Evolutionary conservation across 2,113 vertebrate species (phyloP), one percentile per base, ranked within the genome.

Genomic region (Heterotis niloticus): DNA sequence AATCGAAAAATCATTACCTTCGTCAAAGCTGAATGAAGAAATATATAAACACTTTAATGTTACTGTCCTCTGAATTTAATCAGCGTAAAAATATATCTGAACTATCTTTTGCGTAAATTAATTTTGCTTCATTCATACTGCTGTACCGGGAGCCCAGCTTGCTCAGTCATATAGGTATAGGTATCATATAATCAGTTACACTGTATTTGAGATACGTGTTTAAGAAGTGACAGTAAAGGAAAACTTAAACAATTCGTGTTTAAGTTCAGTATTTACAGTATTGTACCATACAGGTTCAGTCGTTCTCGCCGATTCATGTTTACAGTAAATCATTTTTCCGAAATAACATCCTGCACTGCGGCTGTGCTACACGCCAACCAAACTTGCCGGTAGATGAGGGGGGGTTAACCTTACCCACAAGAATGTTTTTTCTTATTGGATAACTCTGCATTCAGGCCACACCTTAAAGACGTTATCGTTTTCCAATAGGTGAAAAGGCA

Each of bases 301-400:
- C 52, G 2, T 69, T 44, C 26, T n/a, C 56, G 4, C 12, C 3
- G 18, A 51, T 59, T 59, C 26, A 69, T 24, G 24, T 29, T 75
- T 75, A 52, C 24, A 44, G 79, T 60, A 80, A 75, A 34, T 60
- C 17, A 59, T 28, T 71, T 52, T 13, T 16, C 18, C 5, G 16
- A n/a, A 54, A 44, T 20, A 64, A 76, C 59, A 23, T 77, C 80
- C 80, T 81, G 80, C 80, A 81, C 80, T 81, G 80, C 80, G 80
- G 68, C 80, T 81, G 80, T 81, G 80, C 80, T 77, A 64, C 75
- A 67, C 67, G 66, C 65, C 80, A 72, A 81, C 59, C 80, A 72
- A 64, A 28, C 75, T 34, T 72, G n/a, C 54, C 51, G 17, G 54
- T 44, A 26, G 70, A 51, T 24, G 64, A 57, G 34, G 17, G 57